A percentile compares a stretch with the other conserved stretches of the same genome.
These are phyloP conservation scores for Fragariocoptes setiger DNA, from an alignment of 1,140 invertebrate species.

Conservation along the genomic window DNA sequence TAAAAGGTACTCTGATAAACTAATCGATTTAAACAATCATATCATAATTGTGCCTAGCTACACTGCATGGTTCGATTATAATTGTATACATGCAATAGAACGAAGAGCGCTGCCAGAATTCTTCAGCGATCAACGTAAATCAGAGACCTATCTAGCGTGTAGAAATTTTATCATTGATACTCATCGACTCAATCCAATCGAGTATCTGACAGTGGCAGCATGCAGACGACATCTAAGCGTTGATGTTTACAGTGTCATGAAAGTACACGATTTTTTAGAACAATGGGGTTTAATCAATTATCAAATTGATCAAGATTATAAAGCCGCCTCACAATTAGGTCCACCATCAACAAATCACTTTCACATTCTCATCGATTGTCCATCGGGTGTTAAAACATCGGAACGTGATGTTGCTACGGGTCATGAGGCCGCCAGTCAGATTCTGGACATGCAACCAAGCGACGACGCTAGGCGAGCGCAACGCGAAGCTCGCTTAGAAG, in stretches of 20 bases:
- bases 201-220: conserved; percentile 92
- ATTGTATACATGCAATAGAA: conserved; percentile 76
- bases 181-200: conserved; percentile 88
- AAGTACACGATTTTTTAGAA: conserved; percentile 87
- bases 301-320: conserved; percentile 77
- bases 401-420: background rate
- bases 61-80: conserved; percentile 98
- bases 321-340: conserved; percentile 70
- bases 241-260: conserved; percentile 94
- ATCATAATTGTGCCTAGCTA: conserved; percentile 94
- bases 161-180: conserved; percentile 99
- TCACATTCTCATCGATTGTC: conserved; percentile 60
- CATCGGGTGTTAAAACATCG: conserved; percentile 56
- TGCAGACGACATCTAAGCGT: conserved; percentile 85
- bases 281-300: conserved; percentile 99
- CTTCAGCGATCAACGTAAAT: conserved; percentile 92
- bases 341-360: conserved; percentile 97
- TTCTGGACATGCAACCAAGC: conserved; percentile 1
- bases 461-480: background rate
- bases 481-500: background rate
- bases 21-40: conserved; percentile 95
- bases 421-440: background rate
- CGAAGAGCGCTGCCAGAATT: conserved; percentile 87
- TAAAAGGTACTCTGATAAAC: too few species aligned
- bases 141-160: conserved; percentile 79